Evolutionary conservation across 1,140 invertebrate genomes (phyloP), one percentile per base, ranked within the genome.

Genomic region (Penaeus vannamei): DNA sequence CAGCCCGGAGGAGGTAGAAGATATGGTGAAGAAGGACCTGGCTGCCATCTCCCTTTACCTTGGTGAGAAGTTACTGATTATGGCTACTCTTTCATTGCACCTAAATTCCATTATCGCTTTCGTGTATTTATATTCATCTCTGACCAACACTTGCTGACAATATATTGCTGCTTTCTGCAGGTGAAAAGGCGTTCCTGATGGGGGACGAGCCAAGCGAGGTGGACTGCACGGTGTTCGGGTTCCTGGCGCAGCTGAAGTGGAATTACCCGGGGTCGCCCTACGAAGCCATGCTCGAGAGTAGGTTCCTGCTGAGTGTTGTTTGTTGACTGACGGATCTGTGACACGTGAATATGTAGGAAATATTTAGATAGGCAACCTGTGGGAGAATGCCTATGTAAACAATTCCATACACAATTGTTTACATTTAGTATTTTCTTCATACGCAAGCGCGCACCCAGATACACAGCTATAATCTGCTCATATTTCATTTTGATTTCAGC

Each of bases 121-220:
- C 53, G 53, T 53, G 53, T 53, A 10, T 10, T 17, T 53, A 53
- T 10, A 14, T 53, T 17, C 8, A 53, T 53, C 53, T 1, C 53
- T 53, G 0, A 8, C 10, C 46, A 53, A 53, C 3, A 53, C 46
- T 53, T 8, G 46, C 0, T 53, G 8, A 53, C 1, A 53, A 53
- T 53, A 53, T 53, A 53, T 12, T 1, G 53, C 53, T 53, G 17
- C 2, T 76, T 29, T 76, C 42, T 22, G 22, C 17, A 76, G 72
- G 72, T 0, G 87, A 89, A 17, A 93, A 93, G 88, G 85, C 88
- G 26, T 94, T 92, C 89, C 90, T 94, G 17, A 91, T 93, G 83
- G 94, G 94, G 22, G 91, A 93, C 14, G 81, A 91, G 32, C 93
- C 93, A 0, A 90, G 90, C 26, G 93, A 93, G 87, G 92, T 93